phyloP scores from a whole-genome alignment of 2,797 vertebrate species.

The Cygnus olor region DNA sequence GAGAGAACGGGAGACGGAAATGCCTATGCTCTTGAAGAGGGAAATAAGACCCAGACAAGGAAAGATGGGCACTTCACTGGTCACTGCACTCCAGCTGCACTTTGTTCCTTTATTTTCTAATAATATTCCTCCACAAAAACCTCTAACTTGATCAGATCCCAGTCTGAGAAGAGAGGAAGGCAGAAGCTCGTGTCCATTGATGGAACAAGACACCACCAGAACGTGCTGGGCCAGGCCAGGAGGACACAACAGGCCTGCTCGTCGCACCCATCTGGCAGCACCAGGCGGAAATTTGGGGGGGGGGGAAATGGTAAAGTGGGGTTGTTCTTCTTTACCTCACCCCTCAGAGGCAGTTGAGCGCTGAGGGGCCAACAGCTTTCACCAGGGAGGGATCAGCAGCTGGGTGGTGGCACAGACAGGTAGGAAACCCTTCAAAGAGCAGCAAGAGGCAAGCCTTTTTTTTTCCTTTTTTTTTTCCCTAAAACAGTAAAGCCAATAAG shows the following conservation, averaged over 20 bases:
- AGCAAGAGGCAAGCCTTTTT: neutral
- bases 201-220: neutral
- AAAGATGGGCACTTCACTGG: accelerated
- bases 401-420: neutral
- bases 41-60: accelerated
- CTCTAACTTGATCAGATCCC: neutral
- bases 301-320: neutral
- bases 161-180: neutral
- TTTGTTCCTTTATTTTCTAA: neutral
- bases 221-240: neutral
- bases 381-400: neutral
- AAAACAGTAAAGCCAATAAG: neutral
- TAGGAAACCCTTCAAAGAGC: neutral
- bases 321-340: neutral
- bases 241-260: neutral
- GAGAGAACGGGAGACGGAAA: neutral
- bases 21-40: neutral
- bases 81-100: neutral
- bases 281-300: neutral
- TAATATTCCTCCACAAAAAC: neutral
- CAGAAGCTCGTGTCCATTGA: neutral
- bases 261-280: neutral
- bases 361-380: neutral
- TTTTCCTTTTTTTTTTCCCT: neutral
- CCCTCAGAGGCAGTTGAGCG: neutral